These are phyloP conservation scores for Drosophila austrosaltans DNA, from an alignment of 2,888 invertebrate genomes.

Conservation along the genomic window DNA sequence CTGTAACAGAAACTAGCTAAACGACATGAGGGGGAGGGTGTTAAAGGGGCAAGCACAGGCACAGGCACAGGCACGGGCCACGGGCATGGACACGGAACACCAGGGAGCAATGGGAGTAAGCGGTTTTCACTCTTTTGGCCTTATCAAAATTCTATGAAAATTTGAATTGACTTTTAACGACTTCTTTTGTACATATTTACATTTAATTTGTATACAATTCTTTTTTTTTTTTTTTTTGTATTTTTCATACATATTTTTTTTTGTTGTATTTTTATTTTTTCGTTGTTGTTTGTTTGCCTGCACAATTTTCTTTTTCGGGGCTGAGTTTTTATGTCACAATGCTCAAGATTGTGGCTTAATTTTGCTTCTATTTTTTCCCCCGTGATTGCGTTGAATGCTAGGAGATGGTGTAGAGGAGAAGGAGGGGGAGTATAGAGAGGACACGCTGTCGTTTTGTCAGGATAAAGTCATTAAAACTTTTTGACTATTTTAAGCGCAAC, in stretches of 20 bases:
- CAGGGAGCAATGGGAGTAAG: conserved; percentile 2
- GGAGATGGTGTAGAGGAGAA: background rate
- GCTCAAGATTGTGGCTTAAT: conserved; percentile 71
- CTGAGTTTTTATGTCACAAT: conserved; percentile 40
- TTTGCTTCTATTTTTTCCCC: conserved; percentile 39
- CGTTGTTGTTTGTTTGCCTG: conserved; percentile 7
- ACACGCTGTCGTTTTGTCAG: conserved; percentile 44
- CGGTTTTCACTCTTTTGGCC: conserved; percentile 17
- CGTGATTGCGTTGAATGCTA: conserved; percentile 12
- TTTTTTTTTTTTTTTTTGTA: conserved; percentile 38
- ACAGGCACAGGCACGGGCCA: background rate
- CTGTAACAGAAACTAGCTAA: conserved; percentile 54
- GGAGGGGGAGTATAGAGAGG: background rate
- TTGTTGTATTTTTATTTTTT: conserved; percentile 17
- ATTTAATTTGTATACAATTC: conserved; percentile 76
- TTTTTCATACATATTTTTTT: conserved; percentile 8
- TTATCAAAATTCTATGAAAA: conserved; percentile 71
- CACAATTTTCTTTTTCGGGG: background rate
- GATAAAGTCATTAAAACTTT: conserved; percentile 76
- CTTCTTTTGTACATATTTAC: conserved; percentile 65
- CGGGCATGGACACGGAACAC: background rate
- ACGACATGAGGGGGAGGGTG: conserved; percentile 6
- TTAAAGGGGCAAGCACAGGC: background rate
- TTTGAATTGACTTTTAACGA: conserved; percentile 79
- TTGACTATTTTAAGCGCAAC: conserved; percentile 69